Conservation (phyloP, 2,797 vertebrate genomes). For the Cynodonichthys magdalenae region DNA sequence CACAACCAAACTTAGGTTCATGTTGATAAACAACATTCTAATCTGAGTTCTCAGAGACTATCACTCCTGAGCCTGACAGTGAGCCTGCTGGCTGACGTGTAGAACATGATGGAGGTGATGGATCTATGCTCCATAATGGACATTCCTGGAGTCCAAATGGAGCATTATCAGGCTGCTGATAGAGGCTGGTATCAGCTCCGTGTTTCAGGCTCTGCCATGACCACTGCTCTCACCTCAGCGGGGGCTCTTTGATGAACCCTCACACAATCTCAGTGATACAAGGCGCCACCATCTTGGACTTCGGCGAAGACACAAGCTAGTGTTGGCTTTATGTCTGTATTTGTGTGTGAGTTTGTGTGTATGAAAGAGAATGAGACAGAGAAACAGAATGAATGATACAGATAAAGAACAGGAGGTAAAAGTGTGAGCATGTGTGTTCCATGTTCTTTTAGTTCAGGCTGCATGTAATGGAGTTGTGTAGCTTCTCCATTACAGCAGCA, state of each 20-base stretch:
- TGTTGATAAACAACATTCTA: neutral
- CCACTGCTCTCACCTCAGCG: slow-evolving; percentile 55
- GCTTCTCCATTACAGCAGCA: slow-evolving; percentile 32
- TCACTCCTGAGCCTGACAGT: neutral
- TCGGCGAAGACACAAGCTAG: slow-evolving; percentile 18
- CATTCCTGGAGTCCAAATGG: slow-evolving; percentile 42
- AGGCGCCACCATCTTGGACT: slow-evolving; percentile 28
- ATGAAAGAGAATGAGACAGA: slow-evolving; percentile 3
- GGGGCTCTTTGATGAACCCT: slow-evolving; percentile 48
- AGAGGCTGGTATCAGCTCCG: slow-evolving; percentile 41
- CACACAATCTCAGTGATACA: slow-evolving; percentile 53
- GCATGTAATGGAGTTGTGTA: slow-evolving; percentile 48
- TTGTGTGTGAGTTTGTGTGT: slow-evolving; percentile 1
- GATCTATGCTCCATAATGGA: slow-evolving; percentile 35
- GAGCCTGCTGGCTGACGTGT: slow-evolving; percentile 10
- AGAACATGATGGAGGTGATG: slow-evolving; percentile 21
- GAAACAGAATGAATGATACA: slow-evolving; percentile 9
- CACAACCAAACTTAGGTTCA: slow-evolving; percentile 9
- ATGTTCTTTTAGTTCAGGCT: slow-evolving; percentile 31
- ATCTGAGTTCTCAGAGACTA: slow-evolving; percentile 10
- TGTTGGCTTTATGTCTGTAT: slow-evolving; percentile 9
- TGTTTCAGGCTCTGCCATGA: slow-evolving; percentile 38
- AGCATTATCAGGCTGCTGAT: slow-evolving; percentile 43
- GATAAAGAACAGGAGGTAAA: slow-evolving; percentile 2
- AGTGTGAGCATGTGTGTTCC: slow-evolving; percentile 7